A percentile compares a stretch with the other conserved stretches of the same genome.
Conservation (phyloP, 2,888 invertebrate genomes). For the Aphidius colemani region DNA sequence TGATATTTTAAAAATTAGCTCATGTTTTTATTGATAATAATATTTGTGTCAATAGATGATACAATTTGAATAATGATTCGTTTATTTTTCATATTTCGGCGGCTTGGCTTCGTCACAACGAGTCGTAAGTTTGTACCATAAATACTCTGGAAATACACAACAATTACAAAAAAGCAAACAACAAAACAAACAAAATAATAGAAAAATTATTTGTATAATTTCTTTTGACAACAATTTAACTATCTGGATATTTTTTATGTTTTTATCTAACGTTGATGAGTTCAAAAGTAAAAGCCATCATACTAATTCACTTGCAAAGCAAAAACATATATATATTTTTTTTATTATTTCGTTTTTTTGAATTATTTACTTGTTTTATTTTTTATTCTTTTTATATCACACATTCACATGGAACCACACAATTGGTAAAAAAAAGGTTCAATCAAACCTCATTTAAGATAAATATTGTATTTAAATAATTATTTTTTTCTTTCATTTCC, state of each 20-base stretch:
- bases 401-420: no score
- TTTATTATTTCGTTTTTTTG: not conserved
- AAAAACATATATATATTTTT: no score
- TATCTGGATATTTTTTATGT: no score
- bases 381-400: not conserved
- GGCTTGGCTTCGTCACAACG: slow-evolving; percentile 5
- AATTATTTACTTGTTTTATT: not conserved
- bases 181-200: not conserved
- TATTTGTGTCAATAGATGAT: not conserved
- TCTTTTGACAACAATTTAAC: no score
- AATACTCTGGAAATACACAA: slow-evolving; percentile 27
- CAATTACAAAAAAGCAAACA: slow-evolving; percentile 13
- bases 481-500: not conserved
- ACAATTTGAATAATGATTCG: no score
- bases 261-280: no score
- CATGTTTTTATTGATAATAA: not conserved
- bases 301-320: no score
- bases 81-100: not conserved
- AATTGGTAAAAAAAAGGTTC: no score
- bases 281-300: no score
- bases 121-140: slow-evolving; percentile 18
- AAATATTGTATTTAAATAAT: not conserved
- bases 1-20: not conserved
- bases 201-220: not conserved
- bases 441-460: no score